A percentile compares a stretch with the other conserved stretches of the same genome.
These are phyloP conservation scores for Uropsilus gracilis DNA, from an alignment of 2,113 vertebrate species.

Conservation along the genomic window DNA sequence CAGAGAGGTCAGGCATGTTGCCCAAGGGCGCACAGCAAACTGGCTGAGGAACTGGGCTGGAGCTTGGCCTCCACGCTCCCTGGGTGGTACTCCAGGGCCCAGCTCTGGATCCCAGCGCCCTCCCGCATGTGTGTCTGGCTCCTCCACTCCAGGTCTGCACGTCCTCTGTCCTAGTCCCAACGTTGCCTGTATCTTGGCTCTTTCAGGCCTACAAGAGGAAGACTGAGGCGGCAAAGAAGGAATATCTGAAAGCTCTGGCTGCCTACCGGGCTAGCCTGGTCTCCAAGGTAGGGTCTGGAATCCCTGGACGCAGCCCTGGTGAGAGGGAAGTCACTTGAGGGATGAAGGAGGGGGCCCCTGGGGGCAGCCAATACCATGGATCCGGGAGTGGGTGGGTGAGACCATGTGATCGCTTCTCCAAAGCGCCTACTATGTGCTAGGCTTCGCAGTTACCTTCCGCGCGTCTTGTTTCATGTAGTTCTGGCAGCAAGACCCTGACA, in stretches of 20 bases:
- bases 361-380: not conserved
- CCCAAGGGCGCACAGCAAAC: not conserved
- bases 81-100: not conserved
- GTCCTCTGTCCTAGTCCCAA: not conserved
- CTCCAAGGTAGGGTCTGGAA: slow-evolving; percentile 94
- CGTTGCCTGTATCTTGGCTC: slow-evolving; percentile 58
- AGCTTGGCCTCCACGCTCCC: not conserved
- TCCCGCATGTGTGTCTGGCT: not conserved
- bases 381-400: not conserved
- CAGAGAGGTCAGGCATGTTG: not conserved
- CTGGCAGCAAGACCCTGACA: not conserved
- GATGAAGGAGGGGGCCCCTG: rapidly evolving
- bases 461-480: not conserved
- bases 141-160: not conserved
- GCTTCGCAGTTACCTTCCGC: not conserved
- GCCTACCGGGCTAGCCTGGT: slow-evolving; percentile 99
- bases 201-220: slow-evolving; percentile 99
- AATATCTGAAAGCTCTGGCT: slow-evolving; percentile 99
- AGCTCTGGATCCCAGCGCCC: not conserved
- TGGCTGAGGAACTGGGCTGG: not conserved
- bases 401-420: not conserved
- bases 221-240: slow-evolving; percentile 99
- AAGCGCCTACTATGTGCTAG: not conserved
- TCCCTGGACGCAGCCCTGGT: not conserved
- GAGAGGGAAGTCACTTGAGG: not conserved